Base-by-base conservation (phyloP, 2,113 vertebrate genomes). In the Tragulus kanchil region DNA sequence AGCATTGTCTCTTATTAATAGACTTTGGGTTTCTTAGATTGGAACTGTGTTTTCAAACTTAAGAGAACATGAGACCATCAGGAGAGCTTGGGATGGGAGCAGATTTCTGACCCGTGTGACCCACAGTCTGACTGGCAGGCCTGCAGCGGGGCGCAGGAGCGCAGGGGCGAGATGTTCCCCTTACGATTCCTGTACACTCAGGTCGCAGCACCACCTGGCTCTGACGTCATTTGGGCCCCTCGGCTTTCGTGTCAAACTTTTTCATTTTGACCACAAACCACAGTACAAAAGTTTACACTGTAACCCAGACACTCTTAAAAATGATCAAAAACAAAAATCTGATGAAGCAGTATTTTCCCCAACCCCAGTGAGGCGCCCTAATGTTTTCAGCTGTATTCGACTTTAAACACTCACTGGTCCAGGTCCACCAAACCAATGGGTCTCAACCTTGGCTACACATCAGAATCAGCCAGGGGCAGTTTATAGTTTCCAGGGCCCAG, bases 251-350 rank as follows among this genome's bases (percentile, higher is more conserved):
- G 52, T 89, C 78, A 83, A 88, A 71, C 10, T 10, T 75, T 64
- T 36, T 36, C 36, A 36, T 73, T 85, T 67, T 78, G 0, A 62
- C 73, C 93, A 92, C 42, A 95, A 95, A 94, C 82, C 91, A 90
- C 58, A 85, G 42, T 71, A 61, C 17, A 52, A 77, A 96, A 61
- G 45, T 93, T 84, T 85, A 77, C 17, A 58, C 31, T 62, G 19
- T 83, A 71, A 89, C 42, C 26, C 59, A 89, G 15, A 56, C n/a
- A 75, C 28, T 25, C 45, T 31, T n/a, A 59, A 58, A 58, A 93
- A 58, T 28, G 61, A 56, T 8, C 52, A 65, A 59, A 92, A 95
- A 61, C 48, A 77, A n/a, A 92, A 54, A 56, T 73, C 28, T 61
- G 36, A 65, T 48, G 52, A 56, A 10, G 19, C 25, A 45, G 2